Evolutionary conservation across 2,888 invertebrate species (phyloP).

Genomic region (Homarus gammarus): DNA sequence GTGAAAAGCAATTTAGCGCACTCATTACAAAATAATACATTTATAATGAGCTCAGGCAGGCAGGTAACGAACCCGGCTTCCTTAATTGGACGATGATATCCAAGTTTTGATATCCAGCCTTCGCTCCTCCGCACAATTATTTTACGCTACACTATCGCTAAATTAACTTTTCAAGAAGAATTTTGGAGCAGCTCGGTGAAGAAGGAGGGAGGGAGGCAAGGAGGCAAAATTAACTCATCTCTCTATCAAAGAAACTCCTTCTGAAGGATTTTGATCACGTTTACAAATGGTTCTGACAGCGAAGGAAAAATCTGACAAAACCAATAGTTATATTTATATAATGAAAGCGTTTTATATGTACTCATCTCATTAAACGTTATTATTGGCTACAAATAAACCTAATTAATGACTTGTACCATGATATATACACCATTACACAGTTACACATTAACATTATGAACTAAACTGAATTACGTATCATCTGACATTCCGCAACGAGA

Average conservation of each 20-base stretch:
- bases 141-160: conserved; percentile 1
- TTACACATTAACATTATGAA: no score
- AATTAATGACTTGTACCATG: no score
- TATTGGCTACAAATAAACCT: no score
- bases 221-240: background rate
- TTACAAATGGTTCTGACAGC: background rate
- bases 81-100: background rate
- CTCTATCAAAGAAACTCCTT: background rate
- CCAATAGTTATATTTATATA: no score
- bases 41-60: conserved; percentile 49
- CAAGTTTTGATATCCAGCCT: background rate
- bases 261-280: background rate
- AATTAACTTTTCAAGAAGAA: background rate
- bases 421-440: no score
- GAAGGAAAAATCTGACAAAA: no score
- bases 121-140: background rate
- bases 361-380: no score
- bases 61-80: conserved; percentile 30
- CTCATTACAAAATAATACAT: conserved; percentile 49
- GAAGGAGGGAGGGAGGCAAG: background rate
- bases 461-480: no score
- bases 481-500: no score
- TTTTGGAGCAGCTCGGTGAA: background rate
- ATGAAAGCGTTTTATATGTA: no score
- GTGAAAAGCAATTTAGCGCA: conserved; percentile 49